Evolutionary conservation across 2,113 vertebrate genomes (phyloP).

Genomic region (Silurus asotus): DNA sequence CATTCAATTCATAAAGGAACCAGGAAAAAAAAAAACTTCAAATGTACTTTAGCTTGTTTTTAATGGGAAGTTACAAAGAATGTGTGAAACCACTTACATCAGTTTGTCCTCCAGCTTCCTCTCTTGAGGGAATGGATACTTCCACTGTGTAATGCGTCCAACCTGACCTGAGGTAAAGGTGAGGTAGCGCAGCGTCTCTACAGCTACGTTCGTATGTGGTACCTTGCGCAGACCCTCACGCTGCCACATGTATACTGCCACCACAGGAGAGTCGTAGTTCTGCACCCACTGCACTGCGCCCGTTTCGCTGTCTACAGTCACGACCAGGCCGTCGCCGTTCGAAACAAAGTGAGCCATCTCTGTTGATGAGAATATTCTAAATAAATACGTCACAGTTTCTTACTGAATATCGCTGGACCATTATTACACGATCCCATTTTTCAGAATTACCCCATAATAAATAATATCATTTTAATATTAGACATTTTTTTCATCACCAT

Average conservation of each 20-base stretch:
- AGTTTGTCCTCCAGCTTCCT: slow-evolving; percentile 92
- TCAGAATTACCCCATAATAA: neutral
- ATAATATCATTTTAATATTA: neutral
- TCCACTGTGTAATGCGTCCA: slow-evolving; percentile 97
- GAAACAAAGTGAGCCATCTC: slow-evolving; percentile 98
- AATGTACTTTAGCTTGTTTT: neutral
- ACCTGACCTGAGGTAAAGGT: slow-evolving; percentile 97
- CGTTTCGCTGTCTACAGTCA: slow-evolving; percentile 93
- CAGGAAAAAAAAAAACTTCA: neutral
- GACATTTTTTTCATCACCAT: neutral
- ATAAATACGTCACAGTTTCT: neutral
- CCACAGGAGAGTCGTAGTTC: slow-evolving; percentile 95
- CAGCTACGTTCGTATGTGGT: slow-evolving; percentile 88
- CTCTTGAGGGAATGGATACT: slow-evolving; percentile 94
- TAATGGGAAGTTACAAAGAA: neutral
- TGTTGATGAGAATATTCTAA: slow-evolving; percentile 51
- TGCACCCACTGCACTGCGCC: slow-evolving; percentile 94
- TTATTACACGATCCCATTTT: neutral
- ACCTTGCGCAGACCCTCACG: slow-evolving; percentile 89
- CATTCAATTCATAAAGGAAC: neutral
- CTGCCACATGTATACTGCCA: slow-evolving; percentile 97
- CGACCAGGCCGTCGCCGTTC: slow-evolving; percentile 94
- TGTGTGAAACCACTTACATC: slow-evolving; percentile 72
- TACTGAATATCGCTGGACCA: neutral
- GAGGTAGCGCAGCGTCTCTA: slow-evolving; percentile 94